Conservation (phyloP, 2,113 vertebrate genomes). For the Ochotona princeps region DNA sequence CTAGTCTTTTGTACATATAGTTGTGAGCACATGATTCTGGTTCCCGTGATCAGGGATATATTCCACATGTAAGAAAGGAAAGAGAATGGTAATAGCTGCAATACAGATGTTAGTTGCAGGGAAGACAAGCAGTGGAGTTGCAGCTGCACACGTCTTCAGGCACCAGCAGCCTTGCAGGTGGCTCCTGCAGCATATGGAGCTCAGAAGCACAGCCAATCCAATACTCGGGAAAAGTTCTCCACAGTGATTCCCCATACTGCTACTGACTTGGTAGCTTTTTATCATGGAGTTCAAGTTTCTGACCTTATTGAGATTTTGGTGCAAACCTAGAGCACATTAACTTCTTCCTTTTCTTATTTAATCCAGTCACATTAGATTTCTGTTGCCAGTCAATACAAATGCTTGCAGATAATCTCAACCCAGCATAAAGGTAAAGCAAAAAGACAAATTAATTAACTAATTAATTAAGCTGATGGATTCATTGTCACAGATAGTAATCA, state of each 20-base stretch:
- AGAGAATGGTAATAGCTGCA: not conserved
- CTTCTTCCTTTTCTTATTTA: not conserved
- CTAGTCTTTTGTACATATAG: not conserved
- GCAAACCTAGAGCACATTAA: not conserved
- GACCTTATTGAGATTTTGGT: not conserved
- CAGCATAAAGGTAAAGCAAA: not conserved
- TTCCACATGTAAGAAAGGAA: not conserved
- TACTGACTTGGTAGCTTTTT: not conserved
- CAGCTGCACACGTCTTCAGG: no score
- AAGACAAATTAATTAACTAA: no score
- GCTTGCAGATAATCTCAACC: not conserved
- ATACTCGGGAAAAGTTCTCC: not conserved
- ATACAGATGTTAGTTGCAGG: not conserved
- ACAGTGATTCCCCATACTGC: not conserved
- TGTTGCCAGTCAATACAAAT: not conserved
- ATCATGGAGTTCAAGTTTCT: not conserved
- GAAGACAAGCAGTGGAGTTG: not conserved
- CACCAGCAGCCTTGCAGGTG: no score
- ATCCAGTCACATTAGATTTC: not conserved
- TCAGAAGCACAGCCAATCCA: not conserved
- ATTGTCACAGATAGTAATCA: not conserved
- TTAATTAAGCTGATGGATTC: not conserved
- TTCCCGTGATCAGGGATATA: not conserved
- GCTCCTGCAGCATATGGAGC: not conserved
- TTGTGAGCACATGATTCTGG: not conserved